Evolutionary conservation across 2,888 invertebrate genomes (phyloP).

Genomic region (Camponotus fellah): DNA sequence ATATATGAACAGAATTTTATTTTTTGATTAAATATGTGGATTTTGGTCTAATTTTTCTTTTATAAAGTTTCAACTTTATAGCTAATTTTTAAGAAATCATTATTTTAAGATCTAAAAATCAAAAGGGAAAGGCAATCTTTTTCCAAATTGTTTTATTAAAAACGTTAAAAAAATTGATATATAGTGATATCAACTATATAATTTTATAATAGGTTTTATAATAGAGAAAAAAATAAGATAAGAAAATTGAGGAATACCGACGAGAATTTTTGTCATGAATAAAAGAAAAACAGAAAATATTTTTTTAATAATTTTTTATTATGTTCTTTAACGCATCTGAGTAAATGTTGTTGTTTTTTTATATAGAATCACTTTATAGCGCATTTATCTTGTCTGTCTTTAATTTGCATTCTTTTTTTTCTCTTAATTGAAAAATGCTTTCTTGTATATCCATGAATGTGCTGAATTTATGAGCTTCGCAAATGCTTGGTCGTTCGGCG

Average conservation of each 20-base stretch:
- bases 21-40: not conserved
- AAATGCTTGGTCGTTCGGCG: not conserved
- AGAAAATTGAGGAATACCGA: not conserved
- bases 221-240: not conserved
- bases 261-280: not conserved
- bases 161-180: not conserved
- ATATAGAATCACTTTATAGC: not conserved
- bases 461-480: slow-evolving; percentile 10
- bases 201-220: not conserved
- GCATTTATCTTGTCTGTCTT: not conserved
- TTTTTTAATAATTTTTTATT: not conserved
- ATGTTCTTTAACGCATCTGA: not conserved
- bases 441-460: not conserved
- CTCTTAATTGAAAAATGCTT: not conserved
- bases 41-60: not conserved
- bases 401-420: slow-evolving; percentile 16
- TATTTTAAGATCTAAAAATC: not conserved
- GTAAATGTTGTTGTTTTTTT: not conserved
- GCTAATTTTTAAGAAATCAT: not conserved
- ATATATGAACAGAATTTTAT: not conserved
- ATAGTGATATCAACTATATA: not conserved
- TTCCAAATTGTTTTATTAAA: not conserved
- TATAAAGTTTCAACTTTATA: not conserved
- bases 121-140: not conserved
- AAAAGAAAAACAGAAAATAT: not conserved